Evolutionary conservation across 1,140 invertebrate genomes (phyloP).

Genomic region (Papilio machaon): DNA sequence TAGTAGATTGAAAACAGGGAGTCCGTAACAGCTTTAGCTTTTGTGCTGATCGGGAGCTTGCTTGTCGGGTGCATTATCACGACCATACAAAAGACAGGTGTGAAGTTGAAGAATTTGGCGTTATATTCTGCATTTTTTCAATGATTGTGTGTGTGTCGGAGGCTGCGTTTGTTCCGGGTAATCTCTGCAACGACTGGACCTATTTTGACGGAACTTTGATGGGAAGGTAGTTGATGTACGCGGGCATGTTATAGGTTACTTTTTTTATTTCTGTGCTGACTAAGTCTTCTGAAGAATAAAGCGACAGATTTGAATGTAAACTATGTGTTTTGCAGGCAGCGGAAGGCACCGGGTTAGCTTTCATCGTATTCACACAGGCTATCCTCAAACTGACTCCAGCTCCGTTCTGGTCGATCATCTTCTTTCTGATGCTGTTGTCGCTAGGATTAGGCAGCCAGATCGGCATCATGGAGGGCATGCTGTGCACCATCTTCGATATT

Average conservation of each 20-base stretch:
- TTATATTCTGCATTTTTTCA: too few relatives aligned
- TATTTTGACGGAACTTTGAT: too few relatives aligned
- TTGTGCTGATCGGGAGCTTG: background rate
- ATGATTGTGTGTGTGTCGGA: too few relatives aligned
- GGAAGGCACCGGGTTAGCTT: slow-evolving; percentile 96
- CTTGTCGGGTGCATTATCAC: background rate
- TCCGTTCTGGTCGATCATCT: slow-evolving; percentile 96
- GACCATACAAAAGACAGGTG: too few relatives aligned
- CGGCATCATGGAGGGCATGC: slow-evolving; percentile 95
- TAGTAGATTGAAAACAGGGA: background rate
- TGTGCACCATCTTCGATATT: slow-evolving; percentile 96
- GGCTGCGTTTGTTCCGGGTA: too few relatives aligned
- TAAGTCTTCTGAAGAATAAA: too few relatives aligned
- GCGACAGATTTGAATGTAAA: background rate
- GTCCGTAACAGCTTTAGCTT: too few relatives aligned
- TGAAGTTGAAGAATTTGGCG: too few relatives aligned
- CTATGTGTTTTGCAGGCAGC: slow-evolving; percentile 86
- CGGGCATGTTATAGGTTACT: too few relatives aligned
- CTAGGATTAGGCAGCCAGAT: slow-evolving; percentile 96
- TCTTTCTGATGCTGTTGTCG: slow-evolving; percentile 96
- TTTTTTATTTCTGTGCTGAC: too few relatives aligned
- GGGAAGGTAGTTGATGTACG: too few relatives aligned
- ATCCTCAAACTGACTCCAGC: slow-evolving; percentile 94
- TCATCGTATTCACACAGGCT: slow-evolving; percentile 96
- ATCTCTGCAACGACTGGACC: too few relatives aligned